Percentiles rank a stretch among this genome's conserved stretches.
Evolutionary conservation across 2,113 vertebrate species (phyloP).

Genomic region (Oreochromis spilurus): DNA sequence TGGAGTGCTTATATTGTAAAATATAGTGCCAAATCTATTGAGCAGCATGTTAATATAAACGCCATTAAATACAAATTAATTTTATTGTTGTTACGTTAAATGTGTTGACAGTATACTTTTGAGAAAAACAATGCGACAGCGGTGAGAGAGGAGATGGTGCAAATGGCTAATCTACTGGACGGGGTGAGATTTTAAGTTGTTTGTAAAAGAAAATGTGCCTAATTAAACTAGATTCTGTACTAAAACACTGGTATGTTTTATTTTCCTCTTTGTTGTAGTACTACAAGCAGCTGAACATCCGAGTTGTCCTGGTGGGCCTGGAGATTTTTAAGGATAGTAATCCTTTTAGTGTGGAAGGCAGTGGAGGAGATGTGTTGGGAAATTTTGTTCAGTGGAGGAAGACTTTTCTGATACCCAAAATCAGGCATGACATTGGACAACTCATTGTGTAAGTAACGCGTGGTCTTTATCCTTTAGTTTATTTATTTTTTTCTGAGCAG

Average conservation of each 20-base stretch:
- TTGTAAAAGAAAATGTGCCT: background rate
- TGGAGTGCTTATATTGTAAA: background rate
- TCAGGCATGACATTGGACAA: constrained; percentile 75
- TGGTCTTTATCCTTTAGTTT: fast-evolving
- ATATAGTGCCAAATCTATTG: background rate
- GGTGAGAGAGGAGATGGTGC: constrained; percentile 74
- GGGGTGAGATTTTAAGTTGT: constrained; percentile 69
- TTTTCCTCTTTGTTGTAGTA: constrained; percentile 62
- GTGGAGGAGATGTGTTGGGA: constrained; percentile 70
- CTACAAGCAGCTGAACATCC: constrained; percentile 79
- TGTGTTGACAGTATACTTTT: constrained; percentile 12
- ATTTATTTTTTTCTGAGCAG: background rate
- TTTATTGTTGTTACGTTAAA: background rate
- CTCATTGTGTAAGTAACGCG: constrained; percentile 76
- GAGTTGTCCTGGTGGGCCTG: constrained; percentile 78
- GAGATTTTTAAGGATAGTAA: constrained; percentile 75
- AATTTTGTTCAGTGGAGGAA: constrained; percentile 79
- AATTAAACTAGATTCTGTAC: background rate
- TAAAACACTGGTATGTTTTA: background rate
- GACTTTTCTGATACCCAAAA: constrained; percentile 12
- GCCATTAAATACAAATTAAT: background rate
- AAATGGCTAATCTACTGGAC: constrained; percentile 81
- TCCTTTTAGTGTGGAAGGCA: constrained; percentile 67
- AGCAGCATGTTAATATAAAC: background rate
- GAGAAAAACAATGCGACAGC: constrained; percentile 61